Evolutionary conservation across 2,888 invertebrate species (phyloP).

Genomic region (Thalpophila matura): DNA sequence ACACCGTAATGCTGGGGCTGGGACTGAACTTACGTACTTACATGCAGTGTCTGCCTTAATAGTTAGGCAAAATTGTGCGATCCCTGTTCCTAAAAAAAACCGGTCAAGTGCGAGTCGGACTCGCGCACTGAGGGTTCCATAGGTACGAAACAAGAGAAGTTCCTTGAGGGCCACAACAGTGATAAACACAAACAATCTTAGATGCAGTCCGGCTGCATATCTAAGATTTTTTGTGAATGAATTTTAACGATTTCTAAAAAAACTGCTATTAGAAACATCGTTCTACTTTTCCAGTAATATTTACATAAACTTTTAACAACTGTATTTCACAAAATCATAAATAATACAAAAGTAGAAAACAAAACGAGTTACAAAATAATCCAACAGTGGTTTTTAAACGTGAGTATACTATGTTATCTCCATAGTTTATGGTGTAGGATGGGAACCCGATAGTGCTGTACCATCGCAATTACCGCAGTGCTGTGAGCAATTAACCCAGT

Average conservation of each 20-base stretch:
- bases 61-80: neutral
- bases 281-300: no score
- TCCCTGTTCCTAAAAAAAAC: no score
- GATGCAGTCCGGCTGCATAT: no score
- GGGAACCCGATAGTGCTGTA: neutral
- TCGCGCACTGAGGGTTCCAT: no score
- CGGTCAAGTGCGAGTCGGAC: no score
- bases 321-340: neutral
- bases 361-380: conserved; percentile 1
- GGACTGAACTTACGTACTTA: neutral
- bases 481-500: conserved; percentile 53
- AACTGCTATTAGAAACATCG: no score
- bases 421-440: conserved; percentile 3
- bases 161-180: no score
- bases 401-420: neutral
- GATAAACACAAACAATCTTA: no score
- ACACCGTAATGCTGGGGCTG: conserved; percentile 21
- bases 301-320: no score
- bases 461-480: conserved; percentile 4
- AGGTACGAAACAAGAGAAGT: no score
- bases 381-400: neutral
- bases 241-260: no score
- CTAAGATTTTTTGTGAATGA: neutral
- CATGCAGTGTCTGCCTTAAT: neutral
- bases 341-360: conserved; percentile 5